Base-by-base conservation (phyloP, 2,888 invertebrate species). In the Volucella inanis region DNA sequence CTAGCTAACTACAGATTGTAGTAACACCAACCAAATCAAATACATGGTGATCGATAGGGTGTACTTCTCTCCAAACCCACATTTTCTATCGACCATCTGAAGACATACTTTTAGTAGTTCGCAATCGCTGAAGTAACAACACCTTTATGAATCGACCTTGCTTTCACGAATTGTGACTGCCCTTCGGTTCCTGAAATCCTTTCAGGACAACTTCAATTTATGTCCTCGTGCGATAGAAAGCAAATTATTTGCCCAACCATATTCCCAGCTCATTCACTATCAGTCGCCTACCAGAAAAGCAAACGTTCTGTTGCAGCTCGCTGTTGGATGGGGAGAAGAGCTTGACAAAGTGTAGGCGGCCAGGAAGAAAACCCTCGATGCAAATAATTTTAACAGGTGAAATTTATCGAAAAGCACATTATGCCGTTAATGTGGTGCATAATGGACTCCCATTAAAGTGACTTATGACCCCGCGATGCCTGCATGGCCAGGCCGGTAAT, bases 371-470 rank as follows among this genome's bases (percentile, higher is more conserved):
- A 55, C 47, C 31, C 45, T 54, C 77, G 43, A 47, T 59, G 76
- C 71, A 71, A 79, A 84, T 43, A 54, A 75, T 83, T 83, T 78
- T 72, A 77, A 72, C 84, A 84, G 84, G 84, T 84, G 65, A 75
- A 84, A 84, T 84, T 84, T 84, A 84, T 84, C 74, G 84, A 84
- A 84, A 65, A 79, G 79, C 61, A 84, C 79, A 84, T 84, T 84
- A 84, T 59, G 79, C 70, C 65, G 74, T 84, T 84, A 84, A 84
- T 84, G 84, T 84, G 64, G 70, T 55, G 70, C 84, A 79, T 84
- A 84, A 84, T 84, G 78, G 84, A 75, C 65, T 84, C 79, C 82
- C 84, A 84, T 84, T 84, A 84, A 79, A 84, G 79, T 84, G 79
- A 84, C 84, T 84, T 79, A 84, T 79, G 78, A 59, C 9, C 72